These are phyloP conservation scores for Heliconius eleuchia DNA, from an alignment of 1,140 invertebrate genomes.

Conservation along the genomic window DNA sequence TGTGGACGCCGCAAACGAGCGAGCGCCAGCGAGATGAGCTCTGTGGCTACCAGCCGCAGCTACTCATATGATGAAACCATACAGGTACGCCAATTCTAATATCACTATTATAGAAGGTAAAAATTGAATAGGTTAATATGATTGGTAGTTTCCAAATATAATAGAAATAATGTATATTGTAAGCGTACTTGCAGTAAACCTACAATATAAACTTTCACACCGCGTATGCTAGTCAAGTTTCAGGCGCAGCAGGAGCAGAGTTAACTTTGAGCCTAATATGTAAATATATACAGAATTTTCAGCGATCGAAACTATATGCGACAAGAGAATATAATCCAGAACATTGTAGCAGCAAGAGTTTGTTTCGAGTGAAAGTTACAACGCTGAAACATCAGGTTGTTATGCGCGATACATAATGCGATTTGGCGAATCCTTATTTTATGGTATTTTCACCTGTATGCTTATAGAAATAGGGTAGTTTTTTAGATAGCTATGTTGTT, in stretches of 20 bases:
- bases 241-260: not conserved
- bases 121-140: too few relatives aligned
- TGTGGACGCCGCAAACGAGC: conserved; percentile 60
- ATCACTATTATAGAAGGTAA: too few relatives aligned
- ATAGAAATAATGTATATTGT: not conserved
- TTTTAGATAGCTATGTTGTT: conserved; percentile 39
- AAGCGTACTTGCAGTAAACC: not conserved
- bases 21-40: conserved; percentile 69
- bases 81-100: conserved; percentile 50
- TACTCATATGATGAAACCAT: conserved; percentile 75
- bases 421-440: conserved; percentile 22
- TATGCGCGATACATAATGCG: conserved; percentile 30
- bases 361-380: conserved; percentile 25
- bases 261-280: conserved; percentile 13
- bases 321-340: conserved; percentile 14
- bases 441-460: conserved; percentile 46
- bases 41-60: conserved; percentile 54
- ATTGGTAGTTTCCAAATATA: not conserved
- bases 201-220: conserved; percentile 8
- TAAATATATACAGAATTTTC: conserved; percentile 17
- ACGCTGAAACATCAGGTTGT: conserved; percentile 28
- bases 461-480: conserved; percentile 30
- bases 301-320: conserved; percentile 17
- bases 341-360: conserved; percentile 2
- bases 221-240: not conserved